phyloP scores from a whole-genome alignment of 2,797 vertebrate genomes.

The Thaleichthys pacificus region DNA sequence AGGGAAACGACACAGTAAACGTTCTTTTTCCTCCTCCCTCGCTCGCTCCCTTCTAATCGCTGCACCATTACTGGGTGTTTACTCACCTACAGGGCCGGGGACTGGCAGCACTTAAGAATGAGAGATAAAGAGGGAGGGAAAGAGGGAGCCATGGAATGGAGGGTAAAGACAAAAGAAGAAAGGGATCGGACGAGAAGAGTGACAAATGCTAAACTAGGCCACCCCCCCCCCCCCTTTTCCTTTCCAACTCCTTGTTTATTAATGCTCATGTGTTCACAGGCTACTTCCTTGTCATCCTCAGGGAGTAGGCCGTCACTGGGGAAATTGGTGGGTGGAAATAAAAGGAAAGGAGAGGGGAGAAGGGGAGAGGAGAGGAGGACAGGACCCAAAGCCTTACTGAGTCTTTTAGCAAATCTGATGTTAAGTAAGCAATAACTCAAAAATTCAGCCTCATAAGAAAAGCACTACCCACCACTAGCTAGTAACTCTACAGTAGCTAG shows the following conservation, averaged over 20 bases:
- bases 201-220: not conserved
- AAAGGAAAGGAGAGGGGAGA: not conserved
- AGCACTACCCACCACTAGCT: slow-evolving; percentile 32
- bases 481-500: not conserved
- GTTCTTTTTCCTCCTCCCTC: slow-evolving; percentile 49
- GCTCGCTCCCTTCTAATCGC: slow-evolving; percentile 20
- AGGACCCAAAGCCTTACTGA: slow-evolving; percentile 37
- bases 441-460: slow-evolving; percentile 63
- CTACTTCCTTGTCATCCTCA: slow-evolving; percentile 48
- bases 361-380: slow-evolving; percentile 24
- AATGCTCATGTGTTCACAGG: slow-evolving; percentile 56
- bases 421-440: slow-evolving; percentile 67
- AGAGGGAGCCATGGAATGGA: slow-evolving; percentile 43
- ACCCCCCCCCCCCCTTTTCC: slow-evolving; percentile 13
- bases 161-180: not conserved
- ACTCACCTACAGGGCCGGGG: slow-evolving; percentile 55
- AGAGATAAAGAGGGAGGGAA: slow-evolving; percentile 25
- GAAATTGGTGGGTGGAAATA: slow-evolving; percentile 2
- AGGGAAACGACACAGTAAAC: slow-evolving; percentile 63
- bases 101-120: slow-evolving; percentile 55
- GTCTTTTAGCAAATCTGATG: slow-evolving; percentile 61
- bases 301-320: slow-evolving; percentile 30
- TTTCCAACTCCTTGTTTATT: slow-evolving; percentile 57
- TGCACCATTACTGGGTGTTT: slow-evolving; percentile 52
- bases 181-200: not conserved